Percentiles rank a stretch among this genome's conserved stretches.
phyloP scores from a whole-genome alignment of 2,888 invertebrate species.

The Drosophila formosana region DNA sequence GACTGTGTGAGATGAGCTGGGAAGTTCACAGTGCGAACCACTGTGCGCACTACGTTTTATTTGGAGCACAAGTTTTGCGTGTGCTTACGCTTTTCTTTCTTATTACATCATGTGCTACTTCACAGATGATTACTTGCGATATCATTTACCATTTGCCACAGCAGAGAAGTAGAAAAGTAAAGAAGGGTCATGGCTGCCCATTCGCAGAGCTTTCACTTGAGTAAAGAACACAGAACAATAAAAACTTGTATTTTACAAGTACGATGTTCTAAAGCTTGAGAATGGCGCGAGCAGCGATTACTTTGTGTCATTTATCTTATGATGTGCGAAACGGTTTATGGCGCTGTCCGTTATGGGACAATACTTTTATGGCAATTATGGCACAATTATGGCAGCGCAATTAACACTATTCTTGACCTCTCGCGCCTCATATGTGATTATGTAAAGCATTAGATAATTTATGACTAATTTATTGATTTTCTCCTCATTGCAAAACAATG shows the following conservation, averaged over 20 bases:
- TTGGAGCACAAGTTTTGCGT: constrained; percentile 15
- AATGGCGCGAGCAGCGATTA: constrained; percentile 4
- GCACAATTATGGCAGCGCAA: constrained; percentile 45
- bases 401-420: constrained; percentile 67
- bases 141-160: constrained; percentile 19
- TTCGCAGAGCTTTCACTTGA: constrained; percentile 45
- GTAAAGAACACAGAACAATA: constrained; percentile 8
- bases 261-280: constrained; percentile 14
- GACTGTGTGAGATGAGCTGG: no score
- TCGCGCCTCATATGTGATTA: constrained; percentile 15
- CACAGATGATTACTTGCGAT: constrained; percentile 37
- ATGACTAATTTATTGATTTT: constrained; percentile 41
- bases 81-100: constrained; percentile 49
- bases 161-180: not conserved
- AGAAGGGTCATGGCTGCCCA: constrained; percentile 42
- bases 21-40: no score
- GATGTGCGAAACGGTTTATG: constrained; percentile 40
- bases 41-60: constrained; percentile 13
- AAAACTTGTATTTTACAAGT: constrained; percentile 1
- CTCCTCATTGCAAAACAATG: constrained; percentile 2
- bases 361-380: constrained; percentile 39
- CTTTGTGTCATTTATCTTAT: constrained; percentile 35
- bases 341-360: constrained; percentile 24
- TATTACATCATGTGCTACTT: constrained; percentile 66
- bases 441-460: constrained; percentile 32